Evolutionary conservation across 1,140 invertebrate species (phyloP).

Genomic region (Bombus vancouverensis): DNA sequence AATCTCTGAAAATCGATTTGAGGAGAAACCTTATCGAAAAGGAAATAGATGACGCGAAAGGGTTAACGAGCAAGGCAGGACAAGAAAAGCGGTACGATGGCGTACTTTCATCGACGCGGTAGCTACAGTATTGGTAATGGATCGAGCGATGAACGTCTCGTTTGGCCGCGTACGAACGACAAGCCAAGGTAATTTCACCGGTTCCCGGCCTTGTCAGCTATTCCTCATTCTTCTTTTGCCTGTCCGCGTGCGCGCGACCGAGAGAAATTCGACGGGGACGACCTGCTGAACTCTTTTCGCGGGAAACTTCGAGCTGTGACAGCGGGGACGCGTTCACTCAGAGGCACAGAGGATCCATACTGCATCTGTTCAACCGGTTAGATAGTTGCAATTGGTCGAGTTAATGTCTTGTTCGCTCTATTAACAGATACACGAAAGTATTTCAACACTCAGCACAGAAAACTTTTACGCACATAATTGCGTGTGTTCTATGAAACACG

Average conservation of each 20-base stretch:
- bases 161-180: not conserved
- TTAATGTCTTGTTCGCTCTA: constrained; percentile 4
- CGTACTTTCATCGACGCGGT: constrained; percentile 53
- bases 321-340: not conserved
- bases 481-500: too few relatives aligned
- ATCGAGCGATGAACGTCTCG: constrained; percentile 17
- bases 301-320: constrained; percentile 45
- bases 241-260: not conserved
- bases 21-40: not conserved
- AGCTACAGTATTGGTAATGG: constrained; percentile 36
- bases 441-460: not conserved
- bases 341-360: not conserved
- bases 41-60: constrained; percentile 12
- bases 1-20: not conserved
- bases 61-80: constrained; percentile 26
- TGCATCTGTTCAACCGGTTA: not conserved
- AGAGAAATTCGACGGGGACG: constrained; percentile 66
- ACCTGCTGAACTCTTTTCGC: constrained; percentile 71
- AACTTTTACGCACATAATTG: not conserved
- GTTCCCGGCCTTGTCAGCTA: constrained; percentile 56
- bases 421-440: constrained; percentile 7
- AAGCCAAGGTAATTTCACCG: constrained; percentile 49
- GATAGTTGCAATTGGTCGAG: not conserved
- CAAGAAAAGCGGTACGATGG: constrained; percentile 13
- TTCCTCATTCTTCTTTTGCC: constrained; percentile 35